These are phyloP conservation scores for Lathamus discolor DNA, from an alignment of 2,113 vertebrate genomes.

Conservation along the genomic window DNA sequence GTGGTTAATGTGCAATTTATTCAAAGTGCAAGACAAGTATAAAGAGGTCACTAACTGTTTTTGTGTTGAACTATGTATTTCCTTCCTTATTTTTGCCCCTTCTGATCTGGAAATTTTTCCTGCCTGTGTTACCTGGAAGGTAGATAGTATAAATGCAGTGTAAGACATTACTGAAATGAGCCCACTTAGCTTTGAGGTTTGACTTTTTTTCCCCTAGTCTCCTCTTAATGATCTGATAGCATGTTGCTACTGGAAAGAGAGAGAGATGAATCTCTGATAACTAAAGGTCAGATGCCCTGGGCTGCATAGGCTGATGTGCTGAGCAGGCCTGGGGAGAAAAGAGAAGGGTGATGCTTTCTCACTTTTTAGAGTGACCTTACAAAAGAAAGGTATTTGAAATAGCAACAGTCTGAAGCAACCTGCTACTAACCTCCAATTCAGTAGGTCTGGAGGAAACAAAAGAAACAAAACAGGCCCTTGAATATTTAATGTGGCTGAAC, in stretches of 20 bases:
- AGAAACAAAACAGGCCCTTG: not conserved
- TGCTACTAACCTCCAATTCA: not conserved
- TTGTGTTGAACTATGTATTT: not conserved
- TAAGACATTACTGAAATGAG: not conserved
- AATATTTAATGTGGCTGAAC: conserved; percentile 5
- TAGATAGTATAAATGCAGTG: not conserved
- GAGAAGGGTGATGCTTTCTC: not conserved
- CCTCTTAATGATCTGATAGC: not conserved
- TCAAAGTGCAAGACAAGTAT: not conserved
- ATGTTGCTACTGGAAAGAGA: not conserved
- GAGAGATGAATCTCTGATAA: not conserved
- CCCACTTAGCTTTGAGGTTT: not conserved
- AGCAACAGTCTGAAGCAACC: not conserved
- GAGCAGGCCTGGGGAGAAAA: not conserved
- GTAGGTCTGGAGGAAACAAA: not conserved
- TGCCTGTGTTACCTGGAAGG: not conserved
- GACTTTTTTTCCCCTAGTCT: not conserved
- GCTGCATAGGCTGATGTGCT: not conserved
- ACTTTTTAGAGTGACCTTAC: not conserved
- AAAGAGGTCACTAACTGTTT: not conserved
- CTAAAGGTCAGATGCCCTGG: not conserved
- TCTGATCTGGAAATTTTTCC: not conserved
- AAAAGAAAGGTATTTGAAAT: not conserved
- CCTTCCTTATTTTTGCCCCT: not conserved
- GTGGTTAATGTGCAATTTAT: not conserved